Evolutionary conservation across 2,113 vertebrate genomes (phyloP).

Genomic region (Paratilapia polleni): DNA sequence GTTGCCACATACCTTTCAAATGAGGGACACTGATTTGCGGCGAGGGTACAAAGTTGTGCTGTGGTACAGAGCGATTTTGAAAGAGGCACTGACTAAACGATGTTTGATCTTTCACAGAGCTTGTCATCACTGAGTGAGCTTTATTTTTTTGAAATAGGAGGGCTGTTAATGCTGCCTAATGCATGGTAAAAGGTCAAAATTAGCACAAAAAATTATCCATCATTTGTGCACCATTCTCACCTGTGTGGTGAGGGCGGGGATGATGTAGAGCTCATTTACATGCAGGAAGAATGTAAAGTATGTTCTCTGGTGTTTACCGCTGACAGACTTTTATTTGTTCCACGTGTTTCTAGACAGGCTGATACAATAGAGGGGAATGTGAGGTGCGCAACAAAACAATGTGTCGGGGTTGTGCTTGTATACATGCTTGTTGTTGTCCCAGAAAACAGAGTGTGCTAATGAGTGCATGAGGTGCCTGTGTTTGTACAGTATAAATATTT

Average conservation of each 20-base stretch:
- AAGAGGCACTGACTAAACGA: constrained; percentile 27
- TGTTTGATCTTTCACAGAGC: constrained; percentile 55
- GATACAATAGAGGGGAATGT: constrained; percentile 11
- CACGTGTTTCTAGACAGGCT: constrained; percentile 21
- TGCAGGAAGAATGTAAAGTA: constrained; percentile 35
- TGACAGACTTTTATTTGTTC: constrained; percentile 20
- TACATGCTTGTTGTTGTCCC: neutral
- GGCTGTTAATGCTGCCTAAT: constrained; percentile 60
- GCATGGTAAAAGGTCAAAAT: constrained; percentile 65
- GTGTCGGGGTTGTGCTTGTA: neutral
- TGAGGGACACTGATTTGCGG: constrained; percentile 37
- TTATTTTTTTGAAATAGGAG: constrained; percentile 48
- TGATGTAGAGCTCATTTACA: constrained; percentile 41
- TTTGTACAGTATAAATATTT: neutral
- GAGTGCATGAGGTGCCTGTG: neutral
- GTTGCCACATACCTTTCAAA: constrained; percentile 64
- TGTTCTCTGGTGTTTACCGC: neutral
- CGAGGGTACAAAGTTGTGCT: constrained; percentile 16
- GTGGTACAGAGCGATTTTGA: constrained; percentile 11
- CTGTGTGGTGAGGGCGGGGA: constrained; percentile 46
- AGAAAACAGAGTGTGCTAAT: constrained; percentile 20
- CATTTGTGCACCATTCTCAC: constrained; percentile 49
- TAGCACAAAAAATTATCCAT: constrained; percentile 59
- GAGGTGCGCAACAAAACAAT: neutral
- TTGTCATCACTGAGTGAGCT: constrained; percentile 43